Evolutionary conservation across 2,888 invertebrate species (phyloP), one percentile per base, ranked within the genome.

Genomic region (Hirtodrosophila cameraria): DNA sequence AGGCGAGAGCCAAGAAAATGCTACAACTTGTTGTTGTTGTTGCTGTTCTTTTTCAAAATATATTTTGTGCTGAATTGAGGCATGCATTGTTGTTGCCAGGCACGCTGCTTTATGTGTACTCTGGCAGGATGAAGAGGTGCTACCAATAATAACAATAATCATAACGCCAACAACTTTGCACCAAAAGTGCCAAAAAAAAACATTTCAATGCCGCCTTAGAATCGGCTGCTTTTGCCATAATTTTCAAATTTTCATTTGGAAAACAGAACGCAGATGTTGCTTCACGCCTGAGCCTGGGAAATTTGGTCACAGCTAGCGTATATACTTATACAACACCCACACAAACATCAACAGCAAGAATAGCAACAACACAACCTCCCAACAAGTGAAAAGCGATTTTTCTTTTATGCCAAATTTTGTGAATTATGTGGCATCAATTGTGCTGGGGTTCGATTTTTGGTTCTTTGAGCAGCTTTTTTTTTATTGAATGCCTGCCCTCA

Each of bases 161-260:
- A 80, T 85, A 80, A 80, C 64, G 73, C 68, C 79, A 82, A 66
- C 86, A 86, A 75, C 82, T 84, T 81, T 67, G 63, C 78, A 63
- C 78, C 66, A 52, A 75, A 84, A 81, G 84, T 84, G 86, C 75
- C 75, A 86, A 74, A 75, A 76, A 86, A 74, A 75, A 76, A 86
- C 72, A 81, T 86, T 82, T 61, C 71, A 60, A 54, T 53, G 69
- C 66, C 52, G 64, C 64, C 50, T 53, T 48, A 38, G 38, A 46
- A 30, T 31, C 57, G 58, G 50, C 83, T 82, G 77, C 62, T 83
- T 54, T 80, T 81, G 82, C 81, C 86, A 82, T 82, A 82, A 84
- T 86, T 82, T 86, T 86, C 86, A 65, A 86, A 82, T 82, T 82
- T 82, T 82, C 82, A 81, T 78, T 86, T 86, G 53, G 46, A 63